These are phyloP conservation scores for Cuculus canorus DNA, from an alignment of 2,797 vertebrate species.

Conservation along the genomic window DNA sequence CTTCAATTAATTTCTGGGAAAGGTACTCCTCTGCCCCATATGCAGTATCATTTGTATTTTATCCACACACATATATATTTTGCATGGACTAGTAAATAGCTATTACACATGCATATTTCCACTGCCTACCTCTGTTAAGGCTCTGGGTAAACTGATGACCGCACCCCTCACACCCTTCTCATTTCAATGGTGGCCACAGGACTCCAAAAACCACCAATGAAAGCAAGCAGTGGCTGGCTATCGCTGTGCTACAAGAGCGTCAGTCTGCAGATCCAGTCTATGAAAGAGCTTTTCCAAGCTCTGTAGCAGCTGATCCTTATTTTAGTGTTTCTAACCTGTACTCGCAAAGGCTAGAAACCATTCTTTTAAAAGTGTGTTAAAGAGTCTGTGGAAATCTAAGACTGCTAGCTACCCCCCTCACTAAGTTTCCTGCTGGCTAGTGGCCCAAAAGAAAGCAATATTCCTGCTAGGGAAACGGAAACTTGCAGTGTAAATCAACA, in stretches of 20 bases:
- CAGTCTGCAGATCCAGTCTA: neutral
- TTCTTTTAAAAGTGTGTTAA: neutral
- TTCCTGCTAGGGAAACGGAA: neutral
- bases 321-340: neutral
- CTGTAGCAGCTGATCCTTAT: neutral
- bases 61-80: neutral
- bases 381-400: neutral
- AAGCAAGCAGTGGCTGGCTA: neutral
- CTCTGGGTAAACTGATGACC: neutral
- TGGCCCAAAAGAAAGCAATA: neutral
- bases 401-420: neutral
- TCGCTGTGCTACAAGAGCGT: fast-evolving
- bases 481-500: neutral
- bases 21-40: neutral
- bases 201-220: neutral
- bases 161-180: neutral
- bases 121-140: neutral
- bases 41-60: neutral
- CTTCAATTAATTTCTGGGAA: neutral
- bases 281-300: neutral
- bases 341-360: neutral
- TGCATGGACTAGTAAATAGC: neutral
- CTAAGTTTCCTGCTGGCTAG: neutral
- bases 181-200: neutral
- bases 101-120: neutral